Conservation (phyloP, 2,797 vertebrate species). For the Phataginus tetradactyla region DNA sequence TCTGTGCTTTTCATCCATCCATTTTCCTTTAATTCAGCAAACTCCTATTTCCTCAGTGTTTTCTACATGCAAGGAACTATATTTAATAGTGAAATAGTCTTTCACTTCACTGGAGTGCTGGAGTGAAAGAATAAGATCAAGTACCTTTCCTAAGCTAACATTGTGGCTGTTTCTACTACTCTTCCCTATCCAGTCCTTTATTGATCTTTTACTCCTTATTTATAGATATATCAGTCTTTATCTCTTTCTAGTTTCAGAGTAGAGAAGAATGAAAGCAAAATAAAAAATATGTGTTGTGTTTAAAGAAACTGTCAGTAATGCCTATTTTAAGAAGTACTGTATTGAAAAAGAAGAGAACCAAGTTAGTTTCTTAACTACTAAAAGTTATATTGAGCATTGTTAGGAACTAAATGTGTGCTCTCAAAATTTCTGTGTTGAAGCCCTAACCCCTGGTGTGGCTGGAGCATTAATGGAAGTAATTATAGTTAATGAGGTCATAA, state of each 20-base stretch:
- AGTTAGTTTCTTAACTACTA: not conserved
- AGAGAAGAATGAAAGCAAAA: slow-evolving; percentile 19
- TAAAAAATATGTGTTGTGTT: not conserved
- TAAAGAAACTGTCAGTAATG: not conserved
- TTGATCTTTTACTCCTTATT: not conserved
- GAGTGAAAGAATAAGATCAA: not conserved
- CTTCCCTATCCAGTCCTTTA: not conserved
- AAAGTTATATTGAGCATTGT: not conserved
- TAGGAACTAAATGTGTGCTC: not conserved
- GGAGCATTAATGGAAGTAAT: not conserved
- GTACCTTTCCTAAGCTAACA: not conserved
- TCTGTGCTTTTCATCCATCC: not conserved
- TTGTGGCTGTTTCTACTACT: not conserved
- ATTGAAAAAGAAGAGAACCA: not conserved
- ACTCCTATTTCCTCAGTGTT: not conserved
- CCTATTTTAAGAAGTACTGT: not conserved
- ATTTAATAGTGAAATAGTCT: no score
- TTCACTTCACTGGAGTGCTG: not conserved
- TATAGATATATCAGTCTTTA: not conserved
- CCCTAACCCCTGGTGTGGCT: not conserved
- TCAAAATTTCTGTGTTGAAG: not conserved
- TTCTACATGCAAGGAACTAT: not conserved
- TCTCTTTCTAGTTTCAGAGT: slow-evolving; percentile 21
- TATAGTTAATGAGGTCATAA: not conserved
- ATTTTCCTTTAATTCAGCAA: slow-evolving; percentile 9